Evolutionary conservation across 2,797 vertebrate species (phyloP), one percentile per base, ranked within the genome.

Genomic region (Pogonophryne albipinna): DNA sequence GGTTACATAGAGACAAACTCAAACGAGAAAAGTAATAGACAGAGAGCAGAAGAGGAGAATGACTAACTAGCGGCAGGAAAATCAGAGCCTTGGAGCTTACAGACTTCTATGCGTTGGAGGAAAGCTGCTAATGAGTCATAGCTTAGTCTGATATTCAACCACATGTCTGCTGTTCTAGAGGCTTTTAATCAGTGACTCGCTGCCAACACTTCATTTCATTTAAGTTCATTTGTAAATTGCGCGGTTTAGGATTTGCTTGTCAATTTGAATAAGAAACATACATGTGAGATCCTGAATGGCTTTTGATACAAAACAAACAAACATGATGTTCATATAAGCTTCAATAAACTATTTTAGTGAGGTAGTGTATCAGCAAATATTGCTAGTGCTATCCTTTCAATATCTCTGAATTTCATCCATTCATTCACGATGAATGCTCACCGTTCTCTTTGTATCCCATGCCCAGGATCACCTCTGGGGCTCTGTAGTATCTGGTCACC

Each of bases 361-460:
- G 14, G 4, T 12, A 31, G 9, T 38, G 20, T 42, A n/a, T 49
- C 14, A 67, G 57, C 50, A 61, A 23, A 46, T 34, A 55, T 23
- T 27, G 19, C 20, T 50, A 34, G 11, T 15, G 44, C 50, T 14
- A 15, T 59, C 12, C 23, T 6, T 66, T 13, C 19, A 20, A 76
- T 12, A 8, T 57, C 9, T 71, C 20, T 68, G 5, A 27, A 56
- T 75, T 12, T 47, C 20, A 69, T 52, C 15, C 27, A 19, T 2
- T 6, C 2, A 9, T 0, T 38, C 2, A 10, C 58, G 2, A 2
- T 27, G 3, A 10, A 20, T 20, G 79, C 96, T 95, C 96, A 99
- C 98, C 98, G 10, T 99, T 99, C 90, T 99, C 98, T 91, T 99
- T 99, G 95, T 99, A 99, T 86, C 98, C 98, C 98, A 99, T 99